phyloP scores from a whole-genome alignment of 2,888 invertebrate species.

The Diplolepis rosae region DNA sequence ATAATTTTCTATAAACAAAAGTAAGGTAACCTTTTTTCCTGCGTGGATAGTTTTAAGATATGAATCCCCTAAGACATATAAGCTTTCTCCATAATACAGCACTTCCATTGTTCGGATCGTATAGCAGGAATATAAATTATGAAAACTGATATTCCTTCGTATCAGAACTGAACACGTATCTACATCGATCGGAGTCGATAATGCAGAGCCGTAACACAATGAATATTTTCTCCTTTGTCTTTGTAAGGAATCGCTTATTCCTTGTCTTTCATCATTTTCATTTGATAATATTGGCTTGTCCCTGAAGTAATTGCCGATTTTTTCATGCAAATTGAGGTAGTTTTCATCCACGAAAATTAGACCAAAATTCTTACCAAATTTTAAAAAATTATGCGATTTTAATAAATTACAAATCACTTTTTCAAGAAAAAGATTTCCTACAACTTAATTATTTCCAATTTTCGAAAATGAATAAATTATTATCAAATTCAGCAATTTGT shows the following conservation, averaged over 20 bases:
- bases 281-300: too few relatives aligned
- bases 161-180: constrained; percentile 1
- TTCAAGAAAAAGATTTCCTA: too few relatives aligned
- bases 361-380: too few relatives aligned
- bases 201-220: neutral
- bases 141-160: constrained; percentile 19
- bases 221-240: constrained; percentile 14
- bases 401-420: too few relatives aligned
- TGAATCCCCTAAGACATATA: neutral
- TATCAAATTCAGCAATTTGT: too few relatives aligned
- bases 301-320: too few relatives aligned
- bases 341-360: too few relatives aligned
- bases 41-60: neutral
- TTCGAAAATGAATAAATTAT: too few relatives aligned
- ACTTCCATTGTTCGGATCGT: constrained; percentile 9
- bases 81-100: neutral
- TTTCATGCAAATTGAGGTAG: too few relatives aligned
- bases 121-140: constrained; percentile 22
- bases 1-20: neutral
- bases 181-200: constrained; percentile 19
- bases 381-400: too few relatives aligned
- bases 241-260: neutral
- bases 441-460: too few relatives aligned
- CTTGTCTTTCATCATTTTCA: too few relatives aligned
- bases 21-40: neutral